phyloP scores from a whole-genome alignment of 2,113 vertebrate genomes.

The Phyllopteryx taeniolatus region DNA sequence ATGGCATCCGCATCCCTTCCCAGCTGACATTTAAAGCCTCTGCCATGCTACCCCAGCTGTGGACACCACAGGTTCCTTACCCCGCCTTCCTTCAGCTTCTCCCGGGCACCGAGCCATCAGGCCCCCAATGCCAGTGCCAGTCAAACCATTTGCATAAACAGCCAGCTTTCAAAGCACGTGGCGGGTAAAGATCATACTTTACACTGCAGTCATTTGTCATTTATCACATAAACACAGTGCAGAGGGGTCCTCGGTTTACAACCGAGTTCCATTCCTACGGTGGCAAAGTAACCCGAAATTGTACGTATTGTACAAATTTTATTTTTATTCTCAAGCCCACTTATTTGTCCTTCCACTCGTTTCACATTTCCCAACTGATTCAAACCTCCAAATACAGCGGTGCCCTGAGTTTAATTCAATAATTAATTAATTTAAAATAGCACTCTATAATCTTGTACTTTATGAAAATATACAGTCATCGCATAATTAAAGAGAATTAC shows the following conservation, averaged over 20 bases:
- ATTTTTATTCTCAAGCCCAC: neutral
- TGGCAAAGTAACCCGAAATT: no score
- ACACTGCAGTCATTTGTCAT: neutral
- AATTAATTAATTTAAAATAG: no score
- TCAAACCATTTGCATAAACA: conserved; percentile 38
- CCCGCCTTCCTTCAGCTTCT: conserved; percentile 13
- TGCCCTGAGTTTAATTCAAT: no score
- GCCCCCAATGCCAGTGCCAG: conserved; percentile 28
- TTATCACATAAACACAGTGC: neutral
- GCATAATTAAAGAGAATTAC: no score
- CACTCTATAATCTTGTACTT: no score
- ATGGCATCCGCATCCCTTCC: conserved; percentile 61
- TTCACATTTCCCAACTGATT: no score
- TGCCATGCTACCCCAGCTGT: conserved; percentile 71
- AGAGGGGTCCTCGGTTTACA: no score
- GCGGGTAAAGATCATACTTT: neutral
- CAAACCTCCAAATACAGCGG: no score
- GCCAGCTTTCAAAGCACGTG: neutral
- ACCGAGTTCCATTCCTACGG: neutral
- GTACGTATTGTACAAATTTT: neutral
- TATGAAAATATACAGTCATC: no score
- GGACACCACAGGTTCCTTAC: conserved; percentile 39
- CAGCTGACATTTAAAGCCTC: conserved; percentile 76
- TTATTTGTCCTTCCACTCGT: no score
- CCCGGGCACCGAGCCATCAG: conserved; percentile 31